Conservation (phyloP, 2,888 invertebrate genomes). For the Octodonta nipae region DNA sequence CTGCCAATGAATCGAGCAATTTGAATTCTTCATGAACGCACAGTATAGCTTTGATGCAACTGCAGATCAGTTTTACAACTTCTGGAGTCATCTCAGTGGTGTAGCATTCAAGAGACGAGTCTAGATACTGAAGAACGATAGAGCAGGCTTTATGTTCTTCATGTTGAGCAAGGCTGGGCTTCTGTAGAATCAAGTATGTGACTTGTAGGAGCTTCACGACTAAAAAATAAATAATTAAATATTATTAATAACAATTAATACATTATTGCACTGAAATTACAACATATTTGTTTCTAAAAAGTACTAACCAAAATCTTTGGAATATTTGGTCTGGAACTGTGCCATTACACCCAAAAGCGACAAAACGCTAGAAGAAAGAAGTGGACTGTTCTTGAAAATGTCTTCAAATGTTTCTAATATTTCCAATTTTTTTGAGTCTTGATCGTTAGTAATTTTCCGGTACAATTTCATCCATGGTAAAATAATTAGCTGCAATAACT, state of each 20-base stretch:
- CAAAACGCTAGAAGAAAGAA: constrained; percentile 15
- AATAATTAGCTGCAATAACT: constrained; percentile 7
- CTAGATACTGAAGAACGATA: constrained; percentile 13
- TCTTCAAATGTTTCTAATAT: constrained; percentile 17
- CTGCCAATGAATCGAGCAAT: constrained; percentile 12
- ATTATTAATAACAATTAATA: constrained; percentile 1
- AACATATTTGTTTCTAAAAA: too few species aligned
- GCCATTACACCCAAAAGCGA: constrained; percentile 14
- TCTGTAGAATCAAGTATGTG: constrained; percentile 10
- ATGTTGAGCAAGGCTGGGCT: constrained; percentile 13
- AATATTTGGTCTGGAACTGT: constrained; percentile 11
- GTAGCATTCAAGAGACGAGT: constrained; percentile 13
- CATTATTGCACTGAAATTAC: background rate
- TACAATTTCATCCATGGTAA: constrained; percentile 15
- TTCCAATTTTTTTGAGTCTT: constrained; percentile 13
- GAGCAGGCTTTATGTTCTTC: constrained; percentile 13
- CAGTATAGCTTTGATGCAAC: constrained; percentile 17
- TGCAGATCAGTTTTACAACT: constrained; percentile 15
- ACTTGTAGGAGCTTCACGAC: constrained; percentile 16
- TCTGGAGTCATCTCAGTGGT: constrained; percentile 11
- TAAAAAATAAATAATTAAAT: constrained; percentile 10
- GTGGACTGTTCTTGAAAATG: constrained; percentile 19
- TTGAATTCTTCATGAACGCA: constrained; percentile 16
- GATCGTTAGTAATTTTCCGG: constrained; percentile 10
- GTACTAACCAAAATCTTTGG: constrained; percentile 12